A percentile compares a stretch with the other conserved stretches of the same genome.
Conservation (phyloP, 2,797 vertebrate genomes). For the Silurus aristotelis region DNA sequence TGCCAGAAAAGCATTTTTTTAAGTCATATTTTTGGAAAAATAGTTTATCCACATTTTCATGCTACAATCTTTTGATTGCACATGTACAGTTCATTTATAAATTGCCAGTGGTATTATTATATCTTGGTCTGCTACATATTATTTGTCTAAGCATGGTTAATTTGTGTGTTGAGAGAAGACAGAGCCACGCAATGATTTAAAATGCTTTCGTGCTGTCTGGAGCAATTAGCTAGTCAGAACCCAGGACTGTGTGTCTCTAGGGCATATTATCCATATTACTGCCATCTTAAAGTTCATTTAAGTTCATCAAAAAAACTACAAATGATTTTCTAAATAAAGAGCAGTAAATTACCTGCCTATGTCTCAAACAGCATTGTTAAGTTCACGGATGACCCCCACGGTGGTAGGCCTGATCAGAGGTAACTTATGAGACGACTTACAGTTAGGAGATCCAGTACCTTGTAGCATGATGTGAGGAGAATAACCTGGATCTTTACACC, state of each 20-base stretch:
- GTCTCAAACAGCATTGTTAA: too few relatives aligned
- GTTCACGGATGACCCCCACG: too few relatives aligned
- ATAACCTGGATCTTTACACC: too few relatives aligned
- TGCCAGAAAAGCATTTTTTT: not conserved
- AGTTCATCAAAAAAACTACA: not conserved
- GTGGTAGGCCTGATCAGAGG: too few relatives aligned
- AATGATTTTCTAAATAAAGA: not conserved
- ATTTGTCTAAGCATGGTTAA: not conserved
- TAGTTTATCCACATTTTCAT: not conserved
- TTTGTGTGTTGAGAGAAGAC: conserved; percentile 15
- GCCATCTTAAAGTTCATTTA: too few relatives aligned
- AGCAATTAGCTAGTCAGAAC: conserved; percentile 38
- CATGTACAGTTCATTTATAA: not conserved
- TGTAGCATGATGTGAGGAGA: too few relatives aligned
- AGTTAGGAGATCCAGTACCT: too few relatives aligned
- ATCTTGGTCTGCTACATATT: not conserved
- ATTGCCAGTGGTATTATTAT: not conserved
- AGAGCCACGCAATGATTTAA: conserved; percentile 33
- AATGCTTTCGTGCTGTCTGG: conserved; percentile 32
- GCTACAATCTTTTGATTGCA: not conserved
- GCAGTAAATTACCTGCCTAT: too few relatives aligned
- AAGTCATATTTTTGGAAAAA: conserved; percentile 1
- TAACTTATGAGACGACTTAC: too few relatives aligned
- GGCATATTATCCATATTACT: not conserved
- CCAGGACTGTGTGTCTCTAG: conserved; percentile 19